A percentile compares a stretch with the other conserved stretches of the same genome.
phyloP scores from a whole-genome alignment of 2,888 invertebrate genomes.

The Dryobotodes eremita region DNA sequence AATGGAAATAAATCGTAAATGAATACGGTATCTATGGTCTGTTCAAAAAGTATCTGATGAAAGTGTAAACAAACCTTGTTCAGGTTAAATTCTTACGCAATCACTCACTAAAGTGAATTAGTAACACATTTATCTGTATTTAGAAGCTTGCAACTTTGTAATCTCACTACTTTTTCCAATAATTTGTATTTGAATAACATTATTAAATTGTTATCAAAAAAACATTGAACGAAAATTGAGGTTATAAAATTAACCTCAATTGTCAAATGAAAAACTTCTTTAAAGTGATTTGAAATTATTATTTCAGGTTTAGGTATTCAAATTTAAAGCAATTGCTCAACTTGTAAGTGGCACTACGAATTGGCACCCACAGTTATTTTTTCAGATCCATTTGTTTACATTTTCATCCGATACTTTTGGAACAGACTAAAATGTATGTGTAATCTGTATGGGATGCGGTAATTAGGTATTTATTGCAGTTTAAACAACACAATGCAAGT shows the following conservation, averaged over 20 bases:
- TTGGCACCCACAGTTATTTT: too few species aligned
- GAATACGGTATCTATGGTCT: background rate
- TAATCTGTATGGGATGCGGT: background rate
- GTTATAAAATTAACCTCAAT: background rate
- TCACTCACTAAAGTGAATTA: too few species aligned
- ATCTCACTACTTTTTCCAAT: too few species aligned
- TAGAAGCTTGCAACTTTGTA: too few species aligned
- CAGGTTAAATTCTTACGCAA: too few species aligned
- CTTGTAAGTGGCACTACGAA: too few species aligned
- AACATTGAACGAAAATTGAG: background rate
- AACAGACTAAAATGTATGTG: background rate
- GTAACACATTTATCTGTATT: too few species aligned
- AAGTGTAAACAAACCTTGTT: background rate
- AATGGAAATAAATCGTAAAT: conserved; percentile 1
- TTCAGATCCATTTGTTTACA: background rate
- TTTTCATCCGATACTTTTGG: background rate
- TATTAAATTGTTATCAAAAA: background rate
- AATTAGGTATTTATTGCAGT: background rate
- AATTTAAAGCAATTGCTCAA: too few species aligned
- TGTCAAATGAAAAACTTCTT: background rate
- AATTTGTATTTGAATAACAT: too few species aligned
- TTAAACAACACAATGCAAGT: background rate
- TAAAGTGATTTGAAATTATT: too few species aligned
- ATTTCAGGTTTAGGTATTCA: too few species aligned
- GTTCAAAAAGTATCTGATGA: too few species aligned